A percentile compares a stretch with the other conserved stretches of the same genome.
Evolutionary conservation across 1,140 invertebrate species (phyloP).

Genomic region (Lasaia peninsularis): DNA sequence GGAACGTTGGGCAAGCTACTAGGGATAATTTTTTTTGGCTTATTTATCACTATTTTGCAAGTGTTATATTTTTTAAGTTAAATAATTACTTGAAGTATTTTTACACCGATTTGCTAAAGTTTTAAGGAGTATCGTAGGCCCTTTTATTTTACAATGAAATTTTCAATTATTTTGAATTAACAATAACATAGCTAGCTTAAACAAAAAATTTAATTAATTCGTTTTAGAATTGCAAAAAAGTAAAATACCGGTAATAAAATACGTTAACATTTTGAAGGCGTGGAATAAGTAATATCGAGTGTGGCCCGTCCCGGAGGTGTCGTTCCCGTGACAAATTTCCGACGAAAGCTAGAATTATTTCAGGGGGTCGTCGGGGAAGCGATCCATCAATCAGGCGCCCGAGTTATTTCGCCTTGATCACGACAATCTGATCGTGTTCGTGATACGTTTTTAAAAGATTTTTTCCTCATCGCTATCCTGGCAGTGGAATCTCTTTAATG

Average conservation of each 20-base stretch:
- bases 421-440: constrained; percentile 13
- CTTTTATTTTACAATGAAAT: too few relatives aligned
- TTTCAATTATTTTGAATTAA: too few relatives aligned
- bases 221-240: too few relatives aligned
- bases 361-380: constrained; percentile 19
- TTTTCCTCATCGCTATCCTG: neutral
- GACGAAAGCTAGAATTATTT: constrained; percentile 42
- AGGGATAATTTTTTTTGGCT: too few relatives aligned
- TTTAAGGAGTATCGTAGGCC: too few relatives aligned
- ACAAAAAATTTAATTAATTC: too few relatives aligned
- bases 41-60: too few relatives aligned
- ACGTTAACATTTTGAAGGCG: neutral
- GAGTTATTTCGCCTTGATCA: constrained; percentile 21
- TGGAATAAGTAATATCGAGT: neutral
- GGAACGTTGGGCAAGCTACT: too few relatives aligned
- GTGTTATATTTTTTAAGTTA: too few relatives aligned
- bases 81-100: too few relatives aligned
- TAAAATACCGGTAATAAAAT: neutral
- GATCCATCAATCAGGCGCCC: constrained; percentile 40
- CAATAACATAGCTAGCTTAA: too few relatives aligned
- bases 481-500: neutral
- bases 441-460: constrained; percentile 16
- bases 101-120: too few relatives aligned
- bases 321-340: constrained; percentile 44
- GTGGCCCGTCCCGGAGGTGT: constrained; percentile 30